Conservation (phyloP, 2,113 vertebrate genomes). For the Scophthalmus maximus region DNA sequence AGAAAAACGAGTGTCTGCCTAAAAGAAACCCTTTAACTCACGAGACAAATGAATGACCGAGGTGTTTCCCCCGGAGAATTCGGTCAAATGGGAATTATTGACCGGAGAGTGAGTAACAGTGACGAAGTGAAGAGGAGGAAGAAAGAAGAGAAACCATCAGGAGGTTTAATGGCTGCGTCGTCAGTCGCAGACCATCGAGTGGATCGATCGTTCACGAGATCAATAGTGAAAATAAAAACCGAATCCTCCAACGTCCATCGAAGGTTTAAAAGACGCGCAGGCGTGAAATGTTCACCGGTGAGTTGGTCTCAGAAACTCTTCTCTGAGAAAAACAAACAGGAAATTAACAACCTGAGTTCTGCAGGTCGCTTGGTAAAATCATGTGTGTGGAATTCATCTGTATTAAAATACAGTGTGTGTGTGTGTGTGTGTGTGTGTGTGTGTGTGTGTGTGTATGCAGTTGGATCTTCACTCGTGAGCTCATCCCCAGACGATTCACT, state of each 20-base stretch:
- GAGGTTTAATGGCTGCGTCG: conserved; percentile 20
- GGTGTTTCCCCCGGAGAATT: conserved; percentile 33
- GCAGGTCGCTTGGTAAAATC: too few relatives aligned
- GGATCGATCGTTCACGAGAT: neutral
- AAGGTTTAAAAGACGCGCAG: too few relatives aligned
- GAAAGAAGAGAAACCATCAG: neutral
- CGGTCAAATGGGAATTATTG: conserved; percentile 36
- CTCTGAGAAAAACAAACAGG: too few relatives aligned
- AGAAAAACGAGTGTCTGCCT: conserved; percentile 31
- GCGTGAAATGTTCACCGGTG: too few relatives aligned
- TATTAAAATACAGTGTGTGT: too few relatives aligned
- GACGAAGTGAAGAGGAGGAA: neutral
- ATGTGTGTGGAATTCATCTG: too few relatives aligned
- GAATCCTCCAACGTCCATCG: neutral
- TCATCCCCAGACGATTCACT: too few relatives aligned
- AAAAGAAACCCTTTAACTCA: conserved; percentile 18
- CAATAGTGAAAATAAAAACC: neutral
- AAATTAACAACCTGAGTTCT: too few relatives aligned
- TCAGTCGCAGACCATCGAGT: conserved; percentile 6
- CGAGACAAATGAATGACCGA: conserved; percentile 54
- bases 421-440: too few relatives aligned
- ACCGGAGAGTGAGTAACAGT: conserved; percentile 27
- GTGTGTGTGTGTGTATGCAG: too few relatives aligned
- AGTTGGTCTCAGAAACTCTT: too few relatives aligned
- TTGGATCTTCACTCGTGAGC: too few relatives aligned